Conservation (phyloP, 2,113 vertebrate genomes). For the Cathartes aura region DNA sequence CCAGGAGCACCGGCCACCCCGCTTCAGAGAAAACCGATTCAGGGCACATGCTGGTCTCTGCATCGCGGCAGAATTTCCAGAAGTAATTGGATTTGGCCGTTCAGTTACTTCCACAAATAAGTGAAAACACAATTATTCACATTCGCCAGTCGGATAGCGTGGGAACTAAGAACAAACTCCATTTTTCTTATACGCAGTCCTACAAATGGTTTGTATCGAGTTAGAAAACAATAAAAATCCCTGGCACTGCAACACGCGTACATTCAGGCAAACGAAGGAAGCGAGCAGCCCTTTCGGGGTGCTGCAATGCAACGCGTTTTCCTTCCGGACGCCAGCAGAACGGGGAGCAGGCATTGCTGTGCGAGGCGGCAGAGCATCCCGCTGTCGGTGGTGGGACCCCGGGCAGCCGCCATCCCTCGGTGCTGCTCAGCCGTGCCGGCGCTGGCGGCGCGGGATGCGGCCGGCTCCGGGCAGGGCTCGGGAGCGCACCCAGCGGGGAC, state of each 20-base stretch:
- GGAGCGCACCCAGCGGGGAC: not conserved
- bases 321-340: not conserved
- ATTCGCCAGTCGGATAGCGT: not conserved
- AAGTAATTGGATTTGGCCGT: conserved; percentile 5
- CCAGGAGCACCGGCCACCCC: not conserved
- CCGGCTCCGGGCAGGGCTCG: not conserved
- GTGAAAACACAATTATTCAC: conserved; percentile 27
- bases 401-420: not conserved
- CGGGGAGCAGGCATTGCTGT: rapidly evolving
- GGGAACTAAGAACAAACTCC: not conserved
- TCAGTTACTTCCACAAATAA: conserved; percentile 23
- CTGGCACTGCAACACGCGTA: not conserved
- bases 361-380: rapidly evolving
- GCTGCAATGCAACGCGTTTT: not conserved
- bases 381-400: rapidly evolving
- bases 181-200: not conserved
- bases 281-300: rapidly evolving
- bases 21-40: rapidly evolving
- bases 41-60: not conserved
- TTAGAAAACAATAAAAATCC: not conserved
- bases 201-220: not conserved
- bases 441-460: not conserved
- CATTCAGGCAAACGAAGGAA: rapidly evolving
- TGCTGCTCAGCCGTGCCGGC: not conserved
- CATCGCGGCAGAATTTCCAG: not conserved